phyloP scores from a whole-genome alignment of 1,140 invertebrate species.

The Panulirus ornatus region DNA sequence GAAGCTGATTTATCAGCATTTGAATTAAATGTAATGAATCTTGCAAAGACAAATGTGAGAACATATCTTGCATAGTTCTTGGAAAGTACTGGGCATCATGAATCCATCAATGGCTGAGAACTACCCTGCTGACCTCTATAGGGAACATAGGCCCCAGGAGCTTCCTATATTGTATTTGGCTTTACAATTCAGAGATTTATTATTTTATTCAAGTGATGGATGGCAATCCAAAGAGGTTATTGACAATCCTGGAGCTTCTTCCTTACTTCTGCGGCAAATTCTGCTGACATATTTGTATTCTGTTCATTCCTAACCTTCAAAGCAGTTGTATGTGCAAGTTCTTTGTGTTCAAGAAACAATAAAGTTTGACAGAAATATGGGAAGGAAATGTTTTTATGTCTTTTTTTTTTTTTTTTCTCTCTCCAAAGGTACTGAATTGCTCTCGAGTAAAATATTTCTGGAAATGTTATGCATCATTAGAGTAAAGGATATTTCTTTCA shows the following conservation, averaged over 20 bases:
- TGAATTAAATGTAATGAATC: neutral
- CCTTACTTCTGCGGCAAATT: conserved; percentile 51
- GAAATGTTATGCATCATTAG: too few species aligned
- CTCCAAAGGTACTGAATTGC: too few species aligned
- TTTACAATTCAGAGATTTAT: conserved; percentile 45
- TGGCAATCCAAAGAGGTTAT: conserved; percentile 31
- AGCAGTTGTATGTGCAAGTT: conserved; percentile 71
- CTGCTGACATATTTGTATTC: conserved; percentile 73
- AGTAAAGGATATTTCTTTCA: too few species aligned
- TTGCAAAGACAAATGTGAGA: neutral
- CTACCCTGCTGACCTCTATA: conserved; percentile 35
- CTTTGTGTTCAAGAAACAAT: conserved; percentile 71
- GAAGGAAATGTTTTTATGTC: conserved; percentile 22
- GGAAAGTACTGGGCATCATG: conserved; percentile 15
- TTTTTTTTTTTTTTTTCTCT: too few species aligned
- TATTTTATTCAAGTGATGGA: conserved; percentile 51
- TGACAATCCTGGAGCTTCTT: conserved; percentile 32
- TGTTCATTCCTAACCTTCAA: conserved; percentile 72
- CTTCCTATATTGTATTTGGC: conserved; percentile 51
- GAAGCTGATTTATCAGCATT: neutral
- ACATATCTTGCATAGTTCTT: neutral
- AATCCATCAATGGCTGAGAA: conserved; percentile 37
- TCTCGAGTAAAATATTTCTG: too few species aligned
- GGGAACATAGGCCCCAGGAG: conserved; percentile 52
- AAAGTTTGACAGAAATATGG: conserved; percentile 71